Conservation (phyloP, 2,797 vertebrate genomes). For the Pangasius djambal region DNA sequence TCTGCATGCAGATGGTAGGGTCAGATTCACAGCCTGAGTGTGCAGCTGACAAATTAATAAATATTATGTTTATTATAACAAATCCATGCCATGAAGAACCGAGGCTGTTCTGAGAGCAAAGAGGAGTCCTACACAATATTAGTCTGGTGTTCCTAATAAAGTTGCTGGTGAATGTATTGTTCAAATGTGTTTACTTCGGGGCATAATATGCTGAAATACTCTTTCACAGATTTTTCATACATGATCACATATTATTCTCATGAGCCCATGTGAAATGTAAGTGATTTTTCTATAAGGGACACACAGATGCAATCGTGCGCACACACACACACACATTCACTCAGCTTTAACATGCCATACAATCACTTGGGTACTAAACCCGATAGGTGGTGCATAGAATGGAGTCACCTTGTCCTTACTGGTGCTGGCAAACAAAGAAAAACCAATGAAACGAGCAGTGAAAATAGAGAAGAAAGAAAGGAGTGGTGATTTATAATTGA, state of each 20-base stretch:
- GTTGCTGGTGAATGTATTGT: not conserved
- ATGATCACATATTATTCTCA: not conserved
- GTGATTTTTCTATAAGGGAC: not conserved
- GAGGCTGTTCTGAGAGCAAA: not conserved
- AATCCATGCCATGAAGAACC: not conserved
- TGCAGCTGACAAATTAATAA: not conserved
- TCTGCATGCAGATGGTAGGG: not conserved
- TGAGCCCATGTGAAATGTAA: not conserved
- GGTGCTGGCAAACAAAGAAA: conserved; percentile 63
- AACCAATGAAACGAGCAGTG: conserved; percentile 44
- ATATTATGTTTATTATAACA: too few species aligned
- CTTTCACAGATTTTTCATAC: not conserved
- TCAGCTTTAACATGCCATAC: conserved; percentile 54
- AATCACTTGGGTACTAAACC: conserved; percentile 71
- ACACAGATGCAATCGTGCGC: not conserved
- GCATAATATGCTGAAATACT: not conserved
- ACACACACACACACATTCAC: not conserved
- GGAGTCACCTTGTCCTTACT: conserved; percentile 66
- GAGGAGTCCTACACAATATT: not conserved
- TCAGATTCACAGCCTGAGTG: not conserved
- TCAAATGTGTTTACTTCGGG: not conserved
- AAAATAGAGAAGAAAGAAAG: conserved; percentile 60
- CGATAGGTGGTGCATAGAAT: conserved; percentile 28
- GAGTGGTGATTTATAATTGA: conserved; percentile 77
- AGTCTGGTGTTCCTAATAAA: not conserved